phyloP scores from a whole-genome alignment of 2,797 vertebrate species.

The Gastrophryne carolinensis region DNA sequence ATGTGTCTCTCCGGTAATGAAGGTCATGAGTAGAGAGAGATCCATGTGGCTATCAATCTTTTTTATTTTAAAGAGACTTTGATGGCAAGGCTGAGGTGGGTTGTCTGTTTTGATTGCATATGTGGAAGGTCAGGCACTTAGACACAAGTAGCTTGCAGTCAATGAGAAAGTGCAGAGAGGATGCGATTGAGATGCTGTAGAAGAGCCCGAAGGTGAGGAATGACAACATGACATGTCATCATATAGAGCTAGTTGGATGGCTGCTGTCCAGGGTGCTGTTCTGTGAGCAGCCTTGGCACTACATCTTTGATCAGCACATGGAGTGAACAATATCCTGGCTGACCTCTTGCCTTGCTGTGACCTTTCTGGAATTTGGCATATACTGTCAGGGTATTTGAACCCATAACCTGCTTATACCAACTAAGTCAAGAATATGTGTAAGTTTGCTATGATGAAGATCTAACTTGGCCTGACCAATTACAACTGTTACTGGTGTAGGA shows the following conservation, averaged over 20 bases:
- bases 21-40: conserved; percentile 65
- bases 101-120: conserved; percentile 75
- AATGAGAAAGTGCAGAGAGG: conserved; percentile 62
- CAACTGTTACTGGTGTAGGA: no score
- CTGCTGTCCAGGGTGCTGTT: conserved; percentile 65
- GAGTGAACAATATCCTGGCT: conserved; percentile 50
- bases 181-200: conserved; percentile 60
- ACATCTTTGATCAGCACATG: conserved; percentile 44
- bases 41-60: conserved; percentile 66
- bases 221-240: conserved; percentile 88
- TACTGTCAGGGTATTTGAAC: conserved; percentile 45
- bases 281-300: conserved; percentile 41
- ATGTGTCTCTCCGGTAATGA: conserved; percentile 59
- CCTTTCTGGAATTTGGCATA: conserved; percentile 14
- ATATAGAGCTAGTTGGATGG: conserved; percentile 61
- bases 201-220: conserved; percentile 74
- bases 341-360: conserved; percentile 50
- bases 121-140: conserved; percentile 72
- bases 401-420: background rate
- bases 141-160: conserved; percentile 73
- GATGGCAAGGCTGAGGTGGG: conserved; percentile 69
- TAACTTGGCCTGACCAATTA: no score
- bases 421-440: no score
- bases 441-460: no score
- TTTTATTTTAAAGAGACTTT: conserved; percentile 64